Base-by-base conservation (phyloP, 2,797 vertebrate species). In the Periparus ater region DNA sequence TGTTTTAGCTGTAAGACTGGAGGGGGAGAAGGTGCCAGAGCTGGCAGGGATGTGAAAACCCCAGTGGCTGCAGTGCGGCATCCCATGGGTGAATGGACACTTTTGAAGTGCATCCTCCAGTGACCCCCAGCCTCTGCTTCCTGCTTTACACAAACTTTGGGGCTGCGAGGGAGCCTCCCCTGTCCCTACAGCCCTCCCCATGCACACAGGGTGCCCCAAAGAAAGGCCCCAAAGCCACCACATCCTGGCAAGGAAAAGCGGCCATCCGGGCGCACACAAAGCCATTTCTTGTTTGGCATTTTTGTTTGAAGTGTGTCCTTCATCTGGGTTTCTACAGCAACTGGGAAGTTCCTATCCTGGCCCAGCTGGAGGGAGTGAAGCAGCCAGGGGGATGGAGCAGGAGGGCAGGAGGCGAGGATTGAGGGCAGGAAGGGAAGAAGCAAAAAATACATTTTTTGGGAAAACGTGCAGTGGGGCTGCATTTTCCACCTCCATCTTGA, bases 281-380 rank as follows among this genome's bases (percentile, higher is more conserved):
- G 74, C 77, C 79, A 71, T 75, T 92, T 92, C 88, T 93, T 66
- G 92, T 87, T 89, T 75, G 86, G 47, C 8, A 1, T 87, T 91
- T 90, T 91, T 6, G 3, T 91, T 85, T 76, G 90, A 95, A 96
- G 74, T 34, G 20, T 71, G 94, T 88, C 94, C 96, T 93, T 95
- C 96, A 84, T 88, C 85, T 57, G 63, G 50, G 95, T 96, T 97
- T 95, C 94, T 95, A 91, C 85, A 86, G 93, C 89, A 97, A 86
- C 91, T 7, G 61, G 93, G 88, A 93, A 70, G 92, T 92, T 94
- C 89, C 80, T 3, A 13, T 51, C 78, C 83, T 73, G 87, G 76
- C 94, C 83, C 8, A 66, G 89, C 91, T 57, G 70, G 79, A 88
- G 77, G 82, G 77, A 63, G 34, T 7, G n/a, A 89, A 73, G 87